A percentile compares a stretch with the other conserved stretches of the same genome.
Conservation (phyloP, 64 coral and sea anemone genomes). For the Montipora cactus region DNA sequence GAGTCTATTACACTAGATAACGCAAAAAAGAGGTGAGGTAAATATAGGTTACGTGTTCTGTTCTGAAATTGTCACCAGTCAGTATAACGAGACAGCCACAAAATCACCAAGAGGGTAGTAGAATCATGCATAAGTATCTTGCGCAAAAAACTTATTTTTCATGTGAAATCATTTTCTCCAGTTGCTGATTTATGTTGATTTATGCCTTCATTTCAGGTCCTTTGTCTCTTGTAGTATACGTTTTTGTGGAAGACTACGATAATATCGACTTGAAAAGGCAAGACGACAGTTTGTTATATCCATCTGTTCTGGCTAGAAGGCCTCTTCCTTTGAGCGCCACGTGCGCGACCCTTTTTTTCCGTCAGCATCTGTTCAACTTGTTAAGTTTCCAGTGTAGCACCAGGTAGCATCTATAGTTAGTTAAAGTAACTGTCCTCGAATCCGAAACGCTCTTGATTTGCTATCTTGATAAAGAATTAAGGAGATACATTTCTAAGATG, state of each 20-base stretch:
- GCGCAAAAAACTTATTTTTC: too few species aligned
- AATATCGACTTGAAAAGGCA: constrained; percentile 27
- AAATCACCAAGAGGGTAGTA: background rate
- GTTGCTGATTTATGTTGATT: too few species aligned
- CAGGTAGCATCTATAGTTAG: too few species aligned
- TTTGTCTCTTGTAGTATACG: constrained; percentile 12
- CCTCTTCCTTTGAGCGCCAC: too few species aligned
- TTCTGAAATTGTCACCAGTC: background rate
- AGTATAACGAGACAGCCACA: background rate
- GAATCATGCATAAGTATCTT: background rate
- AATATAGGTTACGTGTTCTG: background rate
- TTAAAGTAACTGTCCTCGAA: too few species aligned
- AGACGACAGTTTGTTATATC: background rate
- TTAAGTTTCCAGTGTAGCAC: too few species aligned
- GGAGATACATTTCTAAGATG: background rate
- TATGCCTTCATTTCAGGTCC: constrained; percentile 1
- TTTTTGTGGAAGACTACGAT: constrained; percentile 8
- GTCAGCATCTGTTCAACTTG: too few species aligned
- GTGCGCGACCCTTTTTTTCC: too few species aligned
- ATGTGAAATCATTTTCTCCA: too few species aligned
- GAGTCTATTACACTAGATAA: background rate
- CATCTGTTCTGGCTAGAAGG: too few species aligned
- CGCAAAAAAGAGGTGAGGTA: background rate
- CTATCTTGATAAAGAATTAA: background rate
- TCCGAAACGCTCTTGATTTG: background rate